Evolutionary conservation across 2,888 invertebrate genomes (phyloP).

Genomic region (Trissolcus japonicus): DNA sequence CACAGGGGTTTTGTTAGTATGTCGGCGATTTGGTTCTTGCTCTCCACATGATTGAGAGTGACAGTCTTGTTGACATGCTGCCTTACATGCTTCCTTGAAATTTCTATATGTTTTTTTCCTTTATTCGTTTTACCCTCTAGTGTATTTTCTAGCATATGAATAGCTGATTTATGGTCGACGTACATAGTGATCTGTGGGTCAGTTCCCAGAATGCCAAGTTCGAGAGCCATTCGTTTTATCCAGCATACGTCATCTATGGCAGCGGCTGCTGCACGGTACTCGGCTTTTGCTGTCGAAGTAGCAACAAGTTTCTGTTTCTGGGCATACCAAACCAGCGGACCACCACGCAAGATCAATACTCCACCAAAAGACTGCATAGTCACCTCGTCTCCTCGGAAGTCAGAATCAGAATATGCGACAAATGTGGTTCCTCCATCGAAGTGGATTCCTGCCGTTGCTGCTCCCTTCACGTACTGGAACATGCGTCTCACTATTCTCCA

Average conservation of each 20-base stretch:
- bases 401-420: background rate
- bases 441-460: background rate
- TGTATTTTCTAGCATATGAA: background rate
- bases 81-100: background rate
- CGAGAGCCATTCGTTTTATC: background rate
- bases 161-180: background rate
- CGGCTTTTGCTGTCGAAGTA: background rate
- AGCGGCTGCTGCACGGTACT: background rate
- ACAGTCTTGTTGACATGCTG: background rate
- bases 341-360: background rate
- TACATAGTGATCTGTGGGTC: background rate
- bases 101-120: background rate
- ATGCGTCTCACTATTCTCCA: background rate
- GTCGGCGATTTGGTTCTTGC: background rate
- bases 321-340: background rate
- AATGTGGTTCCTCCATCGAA: background rate
- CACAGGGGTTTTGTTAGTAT: background rate
- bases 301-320: background rate
- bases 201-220: background rate
- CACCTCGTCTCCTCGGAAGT: background rate
- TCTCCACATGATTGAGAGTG: background rate
- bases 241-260: background rate
- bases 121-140: background rate
- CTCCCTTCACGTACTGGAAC: background rate
- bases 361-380: background rate